phyloP scores from a whole-genome alignment of 2,113 vertebrate species.

The Lanius ludovicianus region DNA sequence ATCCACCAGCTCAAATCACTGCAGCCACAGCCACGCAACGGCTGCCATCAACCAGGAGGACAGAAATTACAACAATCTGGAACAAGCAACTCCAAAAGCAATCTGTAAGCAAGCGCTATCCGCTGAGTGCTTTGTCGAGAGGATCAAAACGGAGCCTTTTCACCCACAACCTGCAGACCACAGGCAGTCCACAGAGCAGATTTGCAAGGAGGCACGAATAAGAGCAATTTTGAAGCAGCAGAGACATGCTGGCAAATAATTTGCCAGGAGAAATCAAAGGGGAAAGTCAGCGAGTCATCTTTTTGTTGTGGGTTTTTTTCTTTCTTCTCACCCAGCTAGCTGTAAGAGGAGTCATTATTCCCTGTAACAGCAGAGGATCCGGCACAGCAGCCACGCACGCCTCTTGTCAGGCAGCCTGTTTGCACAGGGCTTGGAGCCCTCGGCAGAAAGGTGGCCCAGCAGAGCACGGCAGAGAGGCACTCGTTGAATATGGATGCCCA shows the following conservation, averaged over 20 bases:
- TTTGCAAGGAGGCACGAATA: neutral
- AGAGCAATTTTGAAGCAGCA: neutral
- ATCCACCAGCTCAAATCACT: neutral
- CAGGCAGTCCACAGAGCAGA: neutral
- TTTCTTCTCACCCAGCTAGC: neutral
- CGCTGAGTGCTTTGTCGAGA: neutral
- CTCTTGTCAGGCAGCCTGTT: conserved; percentile 3
- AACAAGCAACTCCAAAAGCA: neutral
- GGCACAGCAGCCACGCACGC: neutral
- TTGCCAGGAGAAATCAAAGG: conserved; percentile 11
- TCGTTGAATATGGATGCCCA: conserved; percentile 66
- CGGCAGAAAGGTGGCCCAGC: neutral
- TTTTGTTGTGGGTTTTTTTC: neutral
- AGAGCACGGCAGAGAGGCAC: neutral
- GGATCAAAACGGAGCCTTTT: neutral
- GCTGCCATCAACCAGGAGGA: neutral
- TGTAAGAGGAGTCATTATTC: neutral
- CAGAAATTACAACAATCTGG: neutral
- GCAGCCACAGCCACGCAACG: accelerated
- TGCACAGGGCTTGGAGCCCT: neutral
- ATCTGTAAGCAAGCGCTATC: neutral
- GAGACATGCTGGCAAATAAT: neutral
- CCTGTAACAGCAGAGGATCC: neutral
- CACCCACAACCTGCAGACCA: neutral
- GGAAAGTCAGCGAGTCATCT: neutral